phyloP scores from a whole-genome alignment of 1,140 invertebrate species.

The Drosophila murphyi region DNA sequence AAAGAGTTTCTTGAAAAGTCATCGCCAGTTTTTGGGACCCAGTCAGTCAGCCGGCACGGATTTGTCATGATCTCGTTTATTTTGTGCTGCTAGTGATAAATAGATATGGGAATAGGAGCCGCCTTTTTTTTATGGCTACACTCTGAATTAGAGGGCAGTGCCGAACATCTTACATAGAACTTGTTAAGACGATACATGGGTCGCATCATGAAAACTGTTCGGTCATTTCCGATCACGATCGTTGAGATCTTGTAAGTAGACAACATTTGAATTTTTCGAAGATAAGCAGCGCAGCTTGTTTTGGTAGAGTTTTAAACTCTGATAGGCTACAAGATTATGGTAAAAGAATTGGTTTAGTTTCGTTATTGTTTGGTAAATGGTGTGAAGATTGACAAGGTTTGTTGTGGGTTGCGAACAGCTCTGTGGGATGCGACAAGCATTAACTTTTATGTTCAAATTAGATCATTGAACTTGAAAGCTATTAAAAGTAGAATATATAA shows the following conservation, averaged over 20 bases:
- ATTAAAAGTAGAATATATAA: neutral
- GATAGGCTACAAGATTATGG: slow-evolving; percentile 37
- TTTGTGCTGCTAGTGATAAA: slow-evolving; percentile 62
- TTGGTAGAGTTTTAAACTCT: slow-evolving; percentile 31
- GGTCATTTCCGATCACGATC: slow-evolving; percentile 64
- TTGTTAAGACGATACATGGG: slow-evolving; percentile 60
- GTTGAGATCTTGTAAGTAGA: slow-evolving; percentile 49
- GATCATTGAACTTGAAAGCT: neutral
- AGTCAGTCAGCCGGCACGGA: slow-evolving; percentile 62
- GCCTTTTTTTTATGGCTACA: slow-evolving; percentile 59
- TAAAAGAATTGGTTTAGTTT: slow-evolving; percentile 2
- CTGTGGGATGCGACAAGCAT: slow-evolving; percentile 21
- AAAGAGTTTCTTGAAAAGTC: slow-evolving; percentile 64
- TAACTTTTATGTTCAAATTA: slow-evolving; percentile 35
- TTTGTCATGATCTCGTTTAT: slow-evolving; percentile 75
- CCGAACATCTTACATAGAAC: slow-evolving; percentile 31
- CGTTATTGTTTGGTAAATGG: slow-evolving; percentile 12
- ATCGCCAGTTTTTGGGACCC: slow-evolving; percentile 44
- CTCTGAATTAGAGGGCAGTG: slow-evolving; percentile 53
- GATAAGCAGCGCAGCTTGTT: slow-evolving; percentile 46
- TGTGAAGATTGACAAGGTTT: slow-evolving; percentile 34
- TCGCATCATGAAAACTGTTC: slow-evolving; percentile 42
- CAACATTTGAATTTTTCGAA: slow-evolving; percentile 19
- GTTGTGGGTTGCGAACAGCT: slow-evolving; percentile 5
- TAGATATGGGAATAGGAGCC: slow-evolving; percentile 38